phyloP scores from a whole-genome alignment of 2,888 invertebrate genomes.

The Drosophila austrosaltans region DNA sequence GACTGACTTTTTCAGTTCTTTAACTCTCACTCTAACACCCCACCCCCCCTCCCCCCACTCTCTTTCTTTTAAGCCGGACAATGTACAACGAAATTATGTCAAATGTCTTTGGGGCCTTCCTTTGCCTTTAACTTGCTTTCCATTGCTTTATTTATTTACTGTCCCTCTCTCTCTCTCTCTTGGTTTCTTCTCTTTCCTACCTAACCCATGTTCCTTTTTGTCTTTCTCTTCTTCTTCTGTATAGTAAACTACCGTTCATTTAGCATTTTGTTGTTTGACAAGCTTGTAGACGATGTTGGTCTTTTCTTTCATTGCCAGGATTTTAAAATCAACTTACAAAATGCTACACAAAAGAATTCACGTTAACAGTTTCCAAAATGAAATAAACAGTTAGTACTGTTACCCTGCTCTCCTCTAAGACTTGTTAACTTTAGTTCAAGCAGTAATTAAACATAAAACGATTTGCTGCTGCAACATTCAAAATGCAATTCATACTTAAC shows the following conservation, averaged over 20 bases:
- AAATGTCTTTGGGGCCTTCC: constrained; percentile 51
- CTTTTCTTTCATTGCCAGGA: constrained; percentile 8
- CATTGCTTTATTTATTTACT: constrained; percentile 49
- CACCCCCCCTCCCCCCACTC: too few relatives aligned
- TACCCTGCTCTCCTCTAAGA: neutral
- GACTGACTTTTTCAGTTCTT: constrained; percentile 35
- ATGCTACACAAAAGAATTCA: constrained; percentile 22
- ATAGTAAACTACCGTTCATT: constrained; percentile 27
- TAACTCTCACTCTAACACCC: too few relatives aligned
- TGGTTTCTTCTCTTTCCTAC: neutral
- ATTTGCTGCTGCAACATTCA: too few relatives aligned
- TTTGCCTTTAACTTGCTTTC: constrained; percentile 32
- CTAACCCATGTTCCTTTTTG: neutral
- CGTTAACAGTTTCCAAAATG: constrained; percentile 16
- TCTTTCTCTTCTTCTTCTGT: neutral
- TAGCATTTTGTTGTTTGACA: constrained; percentile 41
- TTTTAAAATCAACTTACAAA: constrained; percentile 42
- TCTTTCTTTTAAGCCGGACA: constrained; percentile 22
- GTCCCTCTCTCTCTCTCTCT: neutral
- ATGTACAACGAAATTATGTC: constrained; percentile 62
- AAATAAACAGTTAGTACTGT: neutral
- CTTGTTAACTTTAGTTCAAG: neutral
- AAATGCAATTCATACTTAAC: too few relatives aligned
- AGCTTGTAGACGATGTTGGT: constrained; percentile 24
- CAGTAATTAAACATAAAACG: too few relatives aligned